phyloP scores from a whole-genome alignment of 2,888 invertebrate genomes.

The Athrips mouffetella region DNA sequence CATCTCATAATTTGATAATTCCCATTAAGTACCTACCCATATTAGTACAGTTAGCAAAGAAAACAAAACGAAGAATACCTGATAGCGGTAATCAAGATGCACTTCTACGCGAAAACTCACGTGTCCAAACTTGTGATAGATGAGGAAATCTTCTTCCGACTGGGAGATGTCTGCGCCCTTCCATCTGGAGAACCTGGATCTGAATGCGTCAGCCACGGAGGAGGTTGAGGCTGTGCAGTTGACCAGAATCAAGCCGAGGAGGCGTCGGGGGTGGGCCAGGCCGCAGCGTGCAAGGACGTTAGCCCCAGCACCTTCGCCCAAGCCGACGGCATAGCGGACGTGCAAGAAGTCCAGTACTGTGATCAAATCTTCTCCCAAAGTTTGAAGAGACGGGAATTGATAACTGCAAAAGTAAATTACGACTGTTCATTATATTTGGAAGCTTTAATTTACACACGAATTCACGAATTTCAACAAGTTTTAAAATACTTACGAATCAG shows the following conservation, averaged over 20 bases:
- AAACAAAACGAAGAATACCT: slow-evolving; percentile 56
- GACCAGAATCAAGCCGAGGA: slow-evolving; percentile 88
- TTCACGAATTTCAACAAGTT: too few relatives aligned
- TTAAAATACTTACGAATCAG: slow-evolving; percentile 82
- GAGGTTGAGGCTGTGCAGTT: slow-evolving; percentile 93
- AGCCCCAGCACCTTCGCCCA: slow-evolving; percentile 93
- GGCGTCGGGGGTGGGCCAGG: slow-evolving; percentile 86
- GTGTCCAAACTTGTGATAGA: slow-evolving; percentile 94
- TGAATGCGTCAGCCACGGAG: slow-evolving; percentile 90
- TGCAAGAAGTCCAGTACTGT: slow-evolving; percentile 89
- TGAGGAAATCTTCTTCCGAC: slow-evolving; percentile 91
- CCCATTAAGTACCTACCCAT: slow-evolving; percentile 3
- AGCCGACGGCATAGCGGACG: slow-evolving; percentile 88
- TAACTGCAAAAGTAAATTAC: slow-evolving; percentile 70
- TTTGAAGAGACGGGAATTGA: slow-evolving; percentile 89
- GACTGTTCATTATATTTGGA: not conserved
- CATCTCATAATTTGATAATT: not conserved
- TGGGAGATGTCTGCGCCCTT: slow-evolving; percentile 90
- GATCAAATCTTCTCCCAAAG: slow-evolving; percentile 88
- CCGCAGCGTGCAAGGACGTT: slow-evolving; percentile 92
- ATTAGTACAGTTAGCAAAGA: slow-evolving; percentile 48
- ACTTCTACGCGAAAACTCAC: slow-evolving; percentile 81
- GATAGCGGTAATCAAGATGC: slow-evolving; percentile 51
- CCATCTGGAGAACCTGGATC: slow-evolving; percentile 91
- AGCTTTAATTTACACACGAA: too few relatives aligned